These are phyloP conservation scores for Ectropis grisescens DNA, from an alignment of 1,140 invertebrate species.

Conservation along the genomic window DNA sequence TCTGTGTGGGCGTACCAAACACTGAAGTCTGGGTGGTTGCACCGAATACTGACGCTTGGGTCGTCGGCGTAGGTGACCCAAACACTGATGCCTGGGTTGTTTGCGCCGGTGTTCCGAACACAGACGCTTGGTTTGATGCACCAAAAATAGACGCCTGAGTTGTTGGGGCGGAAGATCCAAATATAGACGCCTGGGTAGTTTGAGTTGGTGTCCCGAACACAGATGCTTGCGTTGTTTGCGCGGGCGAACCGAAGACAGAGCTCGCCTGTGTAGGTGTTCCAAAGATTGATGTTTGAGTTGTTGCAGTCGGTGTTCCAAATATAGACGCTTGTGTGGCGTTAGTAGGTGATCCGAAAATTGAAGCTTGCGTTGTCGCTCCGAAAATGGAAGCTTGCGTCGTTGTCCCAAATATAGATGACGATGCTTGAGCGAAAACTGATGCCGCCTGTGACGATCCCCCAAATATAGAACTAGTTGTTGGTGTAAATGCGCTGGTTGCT, in stretches of 20 bases:
- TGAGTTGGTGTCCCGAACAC: conserved; percentile 20
- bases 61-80: conserved; percentile 13
- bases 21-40: conserved; percentile 15
- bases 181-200: conserved; percentile 18
- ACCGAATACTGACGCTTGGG: conserved; percentile 29
- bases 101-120: conserved; percentile 21
- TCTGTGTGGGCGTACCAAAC: conserved; percentile 6
- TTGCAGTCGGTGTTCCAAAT: conserved; percentile 14
- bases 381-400: conserved; percentile 13
- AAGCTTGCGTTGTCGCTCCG: conserved; percentile 10
- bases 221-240: conserved; percentile 17
- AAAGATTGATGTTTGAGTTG: conserved; percentile 19
- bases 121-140: conserved; percentile 11
- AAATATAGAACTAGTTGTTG: conserved; percentile 1
- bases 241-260: conserved; percentile 11
- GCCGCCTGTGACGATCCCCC: too few relatives aligned
- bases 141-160: conserved; percentile 26
- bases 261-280: conserved; percentile 3
- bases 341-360: conserved; percentile 7
- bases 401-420: conserved; percentile 11
- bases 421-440: conserved; percentile 8
- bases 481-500: conserved; percentile 6
- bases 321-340: conserved; percentile 23
- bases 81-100: conserved; percentile 24
- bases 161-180: conserved; percentile 11